Percentiles rank a stretch among this genome's conserved stretches.
Conservation (phyloP, 2,113 vertebrate genomes). For the Irena cyanogastra region DNA sequence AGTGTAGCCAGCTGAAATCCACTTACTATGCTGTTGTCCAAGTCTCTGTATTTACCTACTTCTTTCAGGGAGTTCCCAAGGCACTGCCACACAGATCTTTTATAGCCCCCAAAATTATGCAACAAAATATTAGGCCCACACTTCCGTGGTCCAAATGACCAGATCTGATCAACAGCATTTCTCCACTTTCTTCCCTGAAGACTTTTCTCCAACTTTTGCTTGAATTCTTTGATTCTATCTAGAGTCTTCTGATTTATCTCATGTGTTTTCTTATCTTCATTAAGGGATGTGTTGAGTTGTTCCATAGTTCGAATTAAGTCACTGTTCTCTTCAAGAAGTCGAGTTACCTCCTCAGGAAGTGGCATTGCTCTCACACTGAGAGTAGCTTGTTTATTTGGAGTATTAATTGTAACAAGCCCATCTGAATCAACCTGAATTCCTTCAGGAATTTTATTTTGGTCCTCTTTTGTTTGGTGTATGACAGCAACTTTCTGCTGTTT, state of each 20-base stretch:
- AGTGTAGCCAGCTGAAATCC: slow-evolving; percentile 93
- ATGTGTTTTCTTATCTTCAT: slow-evolving; percentile 76
- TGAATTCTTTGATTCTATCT: slow-evolving; percentile 81
- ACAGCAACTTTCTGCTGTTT: slow-evolving; percentile 92
- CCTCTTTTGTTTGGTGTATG: slow-evolving; percentile 89
- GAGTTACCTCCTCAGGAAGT: slow-evolving; percentile 85
- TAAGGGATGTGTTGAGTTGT: slow-evolving; percentile 79
- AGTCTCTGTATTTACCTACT: slow-evolving; percentile 71
- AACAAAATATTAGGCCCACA: slow-evolving; percentile 93
- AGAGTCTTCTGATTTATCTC: slow-evolving; percentile 75
- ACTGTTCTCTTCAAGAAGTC: slow-evolving; percentile 82
- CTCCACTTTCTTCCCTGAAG: slow-evolving; percentile 90
- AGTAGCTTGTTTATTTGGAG: slow-evolving; percentile 85
- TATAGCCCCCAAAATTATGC: slow-evolving; percentile 79
- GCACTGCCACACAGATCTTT: slow-evolving; percentile 86
- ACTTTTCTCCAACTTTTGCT: slow-evolving; percentile 76
- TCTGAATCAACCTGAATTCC: slow-evolving; percentile 82
- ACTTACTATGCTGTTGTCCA: slow-evolving; percentile 90
- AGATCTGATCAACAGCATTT: slow-evolving; percentile 84
- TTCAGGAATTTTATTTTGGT: slow-evolving; percentile 80
- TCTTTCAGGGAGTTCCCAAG: slow-evolving; percentile 52
- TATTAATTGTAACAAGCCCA: slow-evolving; percentile 86
- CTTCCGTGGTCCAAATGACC: slow-evolving; percentile 93
- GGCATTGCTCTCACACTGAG: slow-evolving; percentile 84
- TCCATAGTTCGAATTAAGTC: slow-evolving; percentile 90